Evolutionary conservation across 2,113 vertebrate genomes (phyloP).

Genomic region (Notarius quadriscutis): DNA sequence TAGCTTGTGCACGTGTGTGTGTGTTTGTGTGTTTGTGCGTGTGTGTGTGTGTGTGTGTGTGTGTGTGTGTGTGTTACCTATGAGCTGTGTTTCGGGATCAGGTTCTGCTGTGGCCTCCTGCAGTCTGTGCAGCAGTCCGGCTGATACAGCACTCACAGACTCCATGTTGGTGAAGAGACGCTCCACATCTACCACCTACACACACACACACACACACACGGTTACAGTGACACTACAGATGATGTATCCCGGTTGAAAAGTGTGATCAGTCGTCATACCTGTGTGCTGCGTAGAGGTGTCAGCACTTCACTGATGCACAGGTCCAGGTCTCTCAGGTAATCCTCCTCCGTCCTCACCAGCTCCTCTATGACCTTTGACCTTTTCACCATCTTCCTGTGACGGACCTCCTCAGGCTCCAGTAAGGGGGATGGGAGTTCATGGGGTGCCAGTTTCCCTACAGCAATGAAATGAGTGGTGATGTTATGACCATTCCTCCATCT

Average conservation of each 20-base stretch:
- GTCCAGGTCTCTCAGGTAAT: slow-evolving; percentile 83
- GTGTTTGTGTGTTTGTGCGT: slow-evolving; percentile 30
- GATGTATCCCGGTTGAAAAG: neutral
- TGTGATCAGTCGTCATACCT: slow-evolving; percentile 71
- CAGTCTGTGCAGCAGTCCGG: slow-evolving; percentile 82
- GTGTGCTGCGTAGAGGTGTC: slow-evolving; percentile 80
- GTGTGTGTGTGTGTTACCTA: slow-evolving; percentile 74
- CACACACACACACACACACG: neutral
- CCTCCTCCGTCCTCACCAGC: slow-evolving; percentile 88
- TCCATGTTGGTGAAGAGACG: slow-evolving; percentile 94
- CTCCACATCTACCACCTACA: slow-evolving; percentile 87
- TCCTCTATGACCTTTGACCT: slow-evolving; percentile 88
- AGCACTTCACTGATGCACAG: slow-evolving; percentile 88
- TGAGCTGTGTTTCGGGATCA: slow-evolving; percentile 82
- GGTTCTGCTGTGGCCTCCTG: slow-evolving; percentile 82
- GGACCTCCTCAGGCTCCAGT: slow-evolving; percentile 77
- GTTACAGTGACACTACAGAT: neutral
- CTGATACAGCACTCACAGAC: slow-evolving; percentile 86
- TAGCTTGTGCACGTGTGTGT: neutral
- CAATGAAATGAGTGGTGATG: neutral
- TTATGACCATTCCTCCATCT: neutral
- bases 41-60: slow-evolving; percentile 20
- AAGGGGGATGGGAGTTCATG: slow-evolving; percentile 59
- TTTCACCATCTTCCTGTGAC: slow-evolving; percentile 80
- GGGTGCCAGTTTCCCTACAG: slow-evolving; percentile 87